Evolutionary conservation across 2,113 vertebrate species (phyloP).

Genomic region (Malurus elegans): DNA sequence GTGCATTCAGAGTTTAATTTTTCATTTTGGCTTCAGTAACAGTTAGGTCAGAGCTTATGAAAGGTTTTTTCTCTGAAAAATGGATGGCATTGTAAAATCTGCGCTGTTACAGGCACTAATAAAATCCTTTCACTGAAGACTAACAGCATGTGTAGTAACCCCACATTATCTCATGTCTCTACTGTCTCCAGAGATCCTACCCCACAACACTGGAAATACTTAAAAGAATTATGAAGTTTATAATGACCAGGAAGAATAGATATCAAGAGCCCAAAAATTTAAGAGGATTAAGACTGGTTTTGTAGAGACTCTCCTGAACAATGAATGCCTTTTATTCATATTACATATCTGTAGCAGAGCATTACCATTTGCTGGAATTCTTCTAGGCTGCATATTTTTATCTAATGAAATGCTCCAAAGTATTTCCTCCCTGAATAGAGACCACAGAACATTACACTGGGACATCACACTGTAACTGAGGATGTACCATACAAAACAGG

Average conservation of each 20-base stretch:
- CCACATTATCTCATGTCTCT: background rate
- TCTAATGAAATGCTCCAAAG: constrained; percentile 26
- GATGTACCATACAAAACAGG: background rate
- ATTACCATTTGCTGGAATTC: constrained; percentile 12
- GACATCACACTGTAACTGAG: background rate
- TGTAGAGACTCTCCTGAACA: background rate
- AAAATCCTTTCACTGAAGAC: background rate
- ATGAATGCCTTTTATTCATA: background rate
- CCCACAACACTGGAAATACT: background rate
- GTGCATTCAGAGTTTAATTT: background rate
- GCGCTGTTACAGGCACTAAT: background rate
- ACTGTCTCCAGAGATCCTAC: background rate
- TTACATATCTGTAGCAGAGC: background rate
- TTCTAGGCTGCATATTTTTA: constrained; percentile 38
- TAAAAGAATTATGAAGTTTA: background rate
- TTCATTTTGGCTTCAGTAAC: background rate
- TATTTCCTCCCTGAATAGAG: constrained; percentile 36
- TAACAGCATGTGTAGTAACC: background rate
- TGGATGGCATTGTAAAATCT: background rate
- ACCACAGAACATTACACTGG: background rate
- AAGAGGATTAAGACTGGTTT: background rate
- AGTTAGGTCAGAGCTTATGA: background rate
- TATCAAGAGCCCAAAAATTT: background rate
- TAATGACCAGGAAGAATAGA: background rate
- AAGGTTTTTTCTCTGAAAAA: background rate